phyloP scores from a whole-genome alignment of 2,888 invertebrate species.

The Prosopocoilus inquinatus region DNA sequence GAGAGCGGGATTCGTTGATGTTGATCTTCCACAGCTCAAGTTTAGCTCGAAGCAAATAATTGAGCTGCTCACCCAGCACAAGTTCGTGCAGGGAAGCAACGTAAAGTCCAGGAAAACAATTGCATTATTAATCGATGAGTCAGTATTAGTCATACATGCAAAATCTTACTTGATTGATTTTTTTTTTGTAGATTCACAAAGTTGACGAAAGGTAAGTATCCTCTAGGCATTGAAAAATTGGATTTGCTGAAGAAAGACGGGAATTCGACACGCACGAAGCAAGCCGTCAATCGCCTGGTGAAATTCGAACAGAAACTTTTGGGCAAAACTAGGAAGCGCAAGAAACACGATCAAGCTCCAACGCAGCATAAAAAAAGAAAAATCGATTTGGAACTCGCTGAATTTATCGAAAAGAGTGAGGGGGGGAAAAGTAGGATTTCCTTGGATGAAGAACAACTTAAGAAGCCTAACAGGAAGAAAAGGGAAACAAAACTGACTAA shows the following conservation, averaged over 20 bases:
- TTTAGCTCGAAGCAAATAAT: conserved; percentile 62
- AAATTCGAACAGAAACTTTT: conserved; percentile 44
- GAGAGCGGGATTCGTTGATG: conserved; percentile 77
- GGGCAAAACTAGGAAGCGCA: conserved; percentile 40
- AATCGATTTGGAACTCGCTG: conserved; percentile 17
- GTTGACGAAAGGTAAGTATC: conserved; percentile 63
- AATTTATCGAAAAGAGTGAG: conserved; percentile 23
- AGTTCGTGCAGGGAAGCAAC: conserved; percentile 54
- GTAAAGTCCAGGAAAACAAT: conserved; percentile 59
- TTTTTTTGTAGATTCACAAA: conserved; percentile 56
- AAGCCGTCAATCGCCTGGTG: conserved; percentile 41
- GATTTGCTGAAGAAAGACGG: conserved; percentile 41
- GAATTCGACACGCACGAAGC: conserved; percentile 36
- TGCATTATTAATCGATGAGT: conserved; percentile 54
- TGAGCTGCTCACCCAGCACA: conserved; percentile 53
- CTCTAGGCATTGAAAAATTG: conserved; percentile 61
- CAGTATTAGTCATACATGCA: conserved; percentile 33
- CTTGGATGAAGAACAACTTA: neutral
- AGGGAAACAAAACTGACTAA: neutral
- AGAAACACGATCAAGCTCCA: conserved; percentile 26
- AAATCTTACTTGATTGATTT: neutral
- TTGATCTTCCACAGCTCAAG: conserved; percentile 66
- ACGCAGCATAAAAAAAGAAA: conserved; percentile 28
- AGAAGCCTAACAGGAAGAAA: neutral
- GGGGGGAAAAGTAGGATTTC: neutral